A percentile compares a stretch with the other conserved stretches of the same genome.
Evolutionary conservation across 2,888 invertebrate species (phyloP).

Genomic region (Zygothrica quintamaculata): DNA sequence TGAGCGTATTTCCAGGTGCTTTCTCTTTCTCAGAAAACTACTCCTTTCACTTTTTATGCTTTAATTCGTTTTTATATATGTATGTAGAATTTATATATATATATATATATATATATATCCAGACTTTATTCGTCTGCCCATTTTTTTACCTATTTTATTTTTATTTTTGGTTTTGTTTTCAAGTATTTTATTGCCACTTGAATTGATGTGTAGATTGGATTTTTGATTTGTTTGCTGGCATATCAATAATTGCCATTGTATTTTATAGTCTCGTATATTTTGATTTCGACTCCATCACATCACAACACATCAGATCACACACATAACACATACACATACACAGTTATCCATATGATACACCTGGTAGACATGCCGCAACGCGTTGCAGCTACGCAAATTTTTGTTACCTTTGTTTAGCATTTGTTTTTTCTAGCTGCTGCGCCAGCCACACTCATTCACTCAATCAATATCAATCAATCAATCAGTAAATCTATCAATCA

Average conservation of each 20-base stretch:
- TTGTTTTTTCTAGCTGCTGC: conserved; percentile 49
- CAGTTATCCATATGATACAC: conserved; percentile 3
- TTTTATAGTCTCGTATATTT: conserved; percentile 39
- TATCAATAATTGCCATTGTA: conserved; percentile 48
- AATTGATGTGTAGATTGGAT: conserved; percentile 74
- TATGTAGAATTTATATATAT: conserved; percentile 11
- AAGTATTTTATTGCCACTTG: conserved; percentile 62
- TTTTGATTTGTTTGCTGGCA: conserved; percentile 54
- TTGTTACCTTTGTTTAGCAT: conserved; percentile 68
- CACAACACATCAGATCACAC: conserved; percentile 27
- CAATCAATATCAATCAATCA: conserved; percentile 65
- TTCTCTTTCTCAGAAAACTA: conserved; percentile 18
- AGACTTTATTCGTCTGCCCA: conserved; percentile 42
- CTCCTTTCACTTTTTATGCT: conserved; percentile 50
- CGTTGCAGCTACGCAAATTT: conserved; percentile 48
- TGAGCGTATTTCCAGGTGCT: conserved; percentile 85
- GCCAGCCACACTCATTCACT: conserved; percentile 66
- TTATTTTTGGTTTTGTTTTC: too few species aligned
- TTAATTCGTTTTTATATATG: conserved; percentile 15
- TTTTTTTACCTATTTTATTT: conserved; percentile 43
- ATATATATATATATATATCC: too few species aligned
- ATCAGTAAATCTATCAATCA: conserved; percentile 59
- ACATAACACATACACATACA: conserved; percentile 9
- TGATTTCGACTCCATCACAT: conserved; percentile 42
- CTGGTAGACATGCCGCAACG: conserved; percentile 31